A percentile compares a stretch with the other conserved stretches of the same genome.
phyloP scores from a whole-genome alignment of 2,888 invertebrate species.

The Morpho achilles region DNA sequence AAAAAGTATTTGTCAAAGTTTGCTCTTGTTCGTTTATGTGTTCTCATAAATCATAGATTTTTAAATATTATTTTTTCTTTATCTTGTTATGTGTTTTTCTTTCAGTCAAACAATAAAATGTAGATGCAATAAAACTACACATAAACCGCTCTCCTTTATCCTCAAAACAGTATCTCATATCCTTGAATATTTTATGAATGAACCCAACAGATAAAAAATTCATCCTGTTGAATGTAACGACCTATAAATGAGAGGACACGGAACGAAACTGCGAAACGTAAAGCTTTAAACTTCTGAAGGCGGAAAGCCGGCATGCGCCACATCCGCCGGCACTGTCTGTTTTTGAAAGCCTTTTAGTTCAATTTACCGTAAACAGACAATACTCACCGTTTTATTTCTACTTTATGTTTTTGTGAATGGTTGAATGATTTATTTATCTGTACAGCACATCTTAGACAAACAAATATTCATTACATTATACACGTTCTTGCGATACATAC shows the following conservation, averaged over 20 bases:
- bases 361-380: constrained; percentile 68
- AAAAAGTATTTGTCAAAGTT: too few species aligned
- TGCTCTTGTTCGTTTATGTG: too few species aligned
- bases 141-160: too few species aligned
- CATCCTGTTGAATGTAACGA: constrained; percentile 9
- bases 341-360: constrained; percentile 72
- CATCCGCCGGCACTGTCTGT: constrained; percentile 60
- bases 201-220: constrained; percentile 1
- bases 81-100: too few species aligned
- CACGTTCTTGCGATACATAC: not conserved
- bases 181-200: too few species aligned
- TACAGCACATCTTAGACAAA: not conserved
- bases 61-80: too few species aligned
- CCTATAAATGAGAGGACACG: constrained; percentile 43
- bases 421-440: constrained; percentile 4
- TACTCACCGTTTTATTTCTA: constrained; percentile 39
- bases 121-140: too few species aligned
- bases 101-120: too few species aligned
- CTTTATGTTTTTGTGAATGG: constrained; percentile 53
- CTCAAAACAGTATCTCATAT: too few species aligned
- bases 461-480: not conserved
- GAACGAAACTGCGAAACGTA: constrained; percentile 51
- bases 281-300: constrained; percentile 52
- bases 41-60: too few species aligned
- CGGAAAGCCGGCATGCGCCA: constrained; percentile 60